These are phyloP conservation scores for Stenodema calcarata DNA, from an alignment of 2,888 invertebrate genomes.

Conservation along the genomic window DNA sequence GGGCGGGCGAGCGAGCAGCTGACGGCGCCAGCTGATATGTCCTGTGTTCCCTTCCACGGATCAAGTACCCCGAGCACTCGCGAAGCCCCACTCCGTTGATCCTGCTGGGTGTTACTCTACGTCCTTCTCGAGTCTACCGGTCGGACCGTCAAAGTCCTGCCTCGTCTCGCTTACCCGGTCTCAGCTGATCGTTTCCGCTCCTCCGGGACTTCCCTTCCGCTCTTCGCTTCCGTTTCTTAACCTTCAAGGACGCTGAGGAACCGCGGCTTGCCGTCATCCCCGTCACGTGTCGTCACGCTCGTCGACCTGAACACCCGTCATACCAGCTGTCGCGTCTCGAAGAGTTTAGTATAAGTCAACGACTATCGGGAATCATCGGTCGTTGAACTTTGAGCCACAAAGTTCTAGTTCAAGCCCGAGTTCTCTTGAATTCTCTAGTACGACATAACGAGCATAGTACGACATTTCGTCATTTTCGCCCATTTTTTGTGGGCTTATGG, in stretches of 20 bases:
- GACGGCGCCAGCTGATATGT: constrained; percentile 26
- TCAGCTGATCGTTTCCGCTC: constrained; percentile 31
- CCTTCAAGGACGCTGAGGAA: not conserved
- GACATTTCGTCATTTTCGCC: too few species aligned
- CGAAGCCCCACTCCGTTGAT: constrained; percentile 14
- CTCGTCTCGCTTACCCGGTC: not conserved
- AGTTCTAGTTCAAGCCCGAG: too few species aligned
- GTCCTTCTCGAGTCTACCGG: not conserved
- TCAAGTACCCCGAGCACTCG: not conserved
- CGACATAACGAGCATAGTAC: too few species aligned
- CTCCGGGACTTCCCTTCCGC: constrained; percentile 12
- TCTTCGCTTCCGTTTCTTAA: not conserved
- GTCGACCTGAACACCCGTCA: not conserved
- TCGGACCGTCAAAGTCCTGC: not conserved
- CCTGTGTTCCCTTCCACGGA: not conserved
- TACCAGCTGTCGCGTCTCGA: not conserved
- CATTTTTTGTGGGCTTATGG: too few species aligned
- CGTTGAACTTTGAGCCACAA: not conserved
- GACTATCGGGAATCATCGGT: not conserved
- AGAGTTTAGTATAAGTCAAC: not conserved
- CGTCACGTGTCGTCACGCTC: not conserved
- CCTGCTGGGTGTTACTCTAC: not conserved
- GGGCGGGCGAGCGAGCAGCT: constrained; percentile 11
- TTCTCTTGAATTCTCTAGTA: too few species aligned
- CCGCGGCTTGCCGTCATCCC: not conserved